Base-by-base conservation (phyloP, 2,797 vertebrate genomes). In the Spinus olivaceus region DNA sequence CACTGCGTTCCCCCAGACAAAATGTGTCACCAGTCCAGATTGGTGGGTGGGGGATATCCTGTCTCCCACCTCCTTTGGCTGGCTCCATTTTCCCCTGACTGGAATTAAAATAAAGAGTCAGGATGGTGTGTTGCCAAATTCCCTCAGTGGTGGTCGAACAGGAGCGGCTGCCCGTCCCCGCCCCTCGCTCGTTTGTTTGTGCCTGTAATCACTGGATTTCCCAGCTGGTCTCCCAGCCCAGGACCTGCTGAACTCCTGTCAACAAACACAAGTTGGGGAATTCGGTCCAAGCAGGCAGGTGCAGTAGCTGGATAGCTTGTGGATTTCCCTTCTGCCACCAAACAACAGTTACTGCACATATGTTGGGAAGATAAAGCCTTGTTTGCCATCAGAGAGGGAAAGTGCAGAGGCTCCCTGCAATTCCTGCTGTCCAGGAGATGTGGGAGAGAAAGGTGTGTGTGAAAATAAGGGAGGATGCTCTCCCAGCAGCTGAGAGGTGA, bases 251-350 rank as follows among this genome's bases (percentile, higher is more conserved):
- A 85, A 86, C 74, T 94, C 91, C 84, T 51, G 63, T 16, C 28
- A 88, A 44, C 88, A 90, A 95, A 91, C 54, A 91, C 0, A 14
- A 78, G 61, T 33, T 19, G 51, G 42, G 91, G 88, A 95, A 94
- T 91, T 81, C 1, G 0, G 73, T 96, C 94, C 94, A 95, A 94
- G 71, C 57, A 28, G 92, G 92, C 95, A 96, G 94, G 93, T 96
- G 93, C 88, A 41, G 93, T 51, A 88, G 88, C 86, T 96, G 94
- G 85, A 84, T 63, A 77, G 94, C 94, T 92, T 81, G 90, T 95
- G 90, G 95, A 76, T 92, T 96, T 88, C 88, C 96, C 96, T 95
- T 95, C 95, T 95, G 93, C 94, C 20, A 2, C 27, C 1, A 8
- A 66, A 79, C 61, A 74, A 27, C 66, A 60, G 88, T 69, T 70